Base-by-base conservation (phyloP, 2,113 vertebrate species). In the Synodontis membranacea region DNA sequence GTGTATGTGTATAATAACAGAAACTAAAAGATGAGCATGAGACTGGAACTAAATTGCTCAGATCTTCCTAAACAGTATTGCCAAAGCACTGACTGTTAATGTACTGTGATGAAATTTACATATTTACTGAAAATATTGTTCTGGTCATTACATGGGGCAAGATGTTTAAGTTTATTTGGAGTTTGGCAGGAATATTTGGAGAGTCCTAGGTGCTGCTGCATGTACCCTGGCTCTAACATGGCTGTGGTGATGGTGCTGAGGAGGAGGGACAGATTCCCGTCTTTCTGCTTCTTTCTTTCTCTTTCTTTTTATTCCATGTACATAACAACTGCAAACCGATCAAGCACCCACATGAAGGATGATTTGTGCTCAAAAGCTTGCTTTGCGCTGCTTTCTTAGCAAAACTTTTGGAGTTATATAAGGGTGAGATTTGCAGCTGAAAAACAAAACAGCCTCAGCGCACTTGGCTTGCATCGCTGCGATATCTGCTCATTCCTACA, bases 151-250 rank as follows among this genome's bases (percentile, higher is more conserved):
- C 68, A 48, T 86, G 34, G 21, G 58, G 34, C 46, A 60, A 62
- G 31, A 42, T 39, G 37, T 48, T 85, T 84, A 39, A 28, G 58
- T 83, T 39, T 56, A 37, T 64, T 42, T 88, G 60, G 52, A 60
- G 12, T 82, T 81, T n/a, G 42, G 66, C 62, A 70, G 76, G 44
- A 1, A 0, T 83, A 87, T 76, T 60, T 83, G 37, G 86, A 23
- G 90, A 23, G 90, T 89, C 83, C 88, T 88, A 82, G 28, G 80
- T 87, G n/a, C 46, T 88, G 70, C 82, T 83, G 78, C 75, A 70
- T 74, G 75, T 62, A 88, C 89, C 91, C 86, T 88, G 64, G 88
- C 83, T 91, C 80, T 81, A 89, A 88, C 89, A 92, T 86, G 87
- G 84, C 82, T 76, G 75, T 62, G 78, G 50, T 68, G 81, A 87